Conservation (phyloP, 2,888 invertebrate species). For the Lacanobia wlatinum region DNA sequence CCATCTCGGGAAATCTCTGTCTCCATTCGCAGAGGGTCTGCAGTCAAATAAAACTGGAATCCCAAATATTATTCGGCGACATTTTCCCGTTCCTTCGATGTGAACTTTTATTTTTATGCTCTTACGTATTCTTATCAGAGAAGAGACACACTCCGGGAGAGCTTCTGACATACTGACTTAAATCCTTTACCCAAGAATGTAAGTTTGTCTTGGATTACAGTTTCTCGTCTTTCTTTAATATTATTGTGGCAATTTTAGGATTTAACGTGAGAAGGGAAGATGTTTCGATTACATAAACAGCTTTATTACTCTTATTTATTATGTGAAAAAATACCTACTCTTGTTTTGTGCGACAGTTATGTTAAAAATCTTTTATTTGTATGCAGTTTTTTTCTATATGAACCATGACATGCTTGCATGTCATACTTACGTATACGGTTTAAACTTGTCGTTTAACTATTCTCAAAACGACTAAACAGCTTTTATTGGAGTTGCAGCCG, state of each 20-base stretch:
- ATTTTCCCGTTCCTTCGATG: constrained; percentile 89
- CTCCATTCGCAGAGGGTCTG: constrained; percentile 90
- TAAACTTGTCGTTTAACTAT: constrained; percentile 5
- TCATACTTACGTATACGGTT: neutral
- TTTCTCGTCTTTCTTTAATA: constrained; percentile 72
- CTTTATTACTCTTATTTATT: constrained; percentile 32
- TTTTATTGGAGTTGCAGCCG: constrained; percentile 29
- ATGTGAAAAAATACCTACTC: neutral
- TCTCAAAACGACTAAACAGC: constrained; percentile 10
- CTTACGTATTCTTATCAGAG: constrained; percentile 90
- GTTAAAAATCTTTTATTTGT: neutral
- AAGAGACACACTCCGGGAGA: constrained; percentile 87
- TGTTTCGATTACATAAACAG: constrained; percentile 41
- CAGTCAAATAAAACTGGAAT: constrained; percentile 90
- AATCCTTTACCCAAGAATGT: constrained; percentile 83
- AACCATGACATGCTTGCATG: neutral
- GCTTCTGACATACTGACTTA: constrained; percentile 88
- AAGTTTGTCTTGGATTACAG: constrained; percentile 81
- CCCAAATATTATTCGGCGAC: constrained; percentile 90
- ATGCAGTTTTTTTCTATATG: neutral
- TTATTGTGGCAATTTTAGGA: constrained; percentile 69
- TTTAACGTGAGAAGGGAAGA: constrained; percentile 53
- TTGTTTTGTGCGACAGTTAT: constrained; percentile 2
- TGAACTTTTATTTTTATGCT: constrained; percentile 91
- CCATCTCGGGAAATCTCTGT: constrained; percentile 90